A percentile compares a stretch with the other conserved stretches of the same genome.
Conservation (phyloP, 2,113 vertebrate species). For the Thunnus maccoyii region DNA sequence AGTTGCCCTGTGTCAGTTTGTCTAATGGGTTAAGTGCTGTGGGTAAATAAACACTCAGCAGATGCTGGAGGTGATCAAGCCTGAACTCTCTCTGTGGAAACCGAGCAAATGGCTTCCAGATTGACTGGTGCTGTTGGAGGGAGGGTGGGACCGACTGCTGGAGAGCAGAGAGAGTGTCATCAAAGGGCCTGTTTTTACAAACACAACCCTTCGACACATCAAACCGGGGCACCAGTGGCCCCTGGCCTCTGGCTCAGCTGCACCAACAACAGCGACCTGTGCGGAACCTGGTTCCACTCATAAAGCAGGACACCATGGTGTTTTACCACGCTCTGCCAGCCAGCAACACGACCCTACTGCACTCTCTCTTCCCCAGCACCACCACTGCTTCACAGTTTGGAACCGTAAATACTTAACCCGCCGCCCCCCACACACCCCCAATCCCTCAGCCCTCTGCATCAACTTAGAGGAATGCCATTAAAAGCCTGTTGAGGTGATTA, state of each 20-base stretch:
- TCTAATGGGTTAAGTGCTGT: slow-evolving; percentile 71
- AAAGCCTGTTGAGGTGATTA: slow-evolving; percentile 57
- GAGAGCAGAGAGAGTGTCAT: slow-evolving; percentile 61
- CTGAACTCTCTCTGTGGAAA: slow-evolving; percentile 70
- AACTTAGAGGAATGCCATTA: slow-evolving; percentile 67
- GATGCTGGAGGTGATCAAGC: slow-evolving; percentile 74
- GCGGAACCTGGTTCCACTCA: slow-evolving; percentile 60
- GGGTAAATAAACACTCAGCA: slow-evolving; percentile 81
- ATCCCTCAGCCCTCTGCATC: slow-evolving; percentile 33
- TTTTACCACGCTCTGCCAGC: slow-evolving; percentile 58
- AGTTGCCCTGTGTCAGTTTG: slow-evolving; percentile 56
- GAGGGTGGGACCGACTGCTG: slow-evolving; percentile 19
- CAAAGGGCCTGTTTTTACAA: slow-evolving; percentile 76
- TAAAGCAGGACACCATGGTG: slow-evolving; percentile 73
- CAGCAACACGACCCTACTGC: slow-evolving; percentile 63
- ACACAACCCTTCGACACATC: slow-evolving; percentile 67
- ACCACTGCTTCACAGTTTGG: slow-evolving; percentile 55
- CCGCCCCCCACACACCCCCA: slow-evolving; percentile 25
- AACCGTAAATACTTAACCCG: slow-evolving; percentile 71
- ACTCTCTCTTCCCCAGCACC: slow-evolving; percentile 43
- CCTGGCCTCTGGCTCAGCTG: slow-evolving; percentile 72
- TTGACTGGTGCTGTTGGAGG: slow-evolving; percentile 52
- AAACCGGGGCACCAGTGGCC: slow-evolving; percentile 34
- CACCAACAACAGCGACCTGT: slow-evolving; percentile 74
- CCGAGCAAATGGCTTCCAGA: slow-evolving; percentile 80